These are phyloP conservation scores for Hydropsyche betteni DNA, from an alignment of 2,888 invertebrate genomes.

Conservation along the genomic window DNA sequence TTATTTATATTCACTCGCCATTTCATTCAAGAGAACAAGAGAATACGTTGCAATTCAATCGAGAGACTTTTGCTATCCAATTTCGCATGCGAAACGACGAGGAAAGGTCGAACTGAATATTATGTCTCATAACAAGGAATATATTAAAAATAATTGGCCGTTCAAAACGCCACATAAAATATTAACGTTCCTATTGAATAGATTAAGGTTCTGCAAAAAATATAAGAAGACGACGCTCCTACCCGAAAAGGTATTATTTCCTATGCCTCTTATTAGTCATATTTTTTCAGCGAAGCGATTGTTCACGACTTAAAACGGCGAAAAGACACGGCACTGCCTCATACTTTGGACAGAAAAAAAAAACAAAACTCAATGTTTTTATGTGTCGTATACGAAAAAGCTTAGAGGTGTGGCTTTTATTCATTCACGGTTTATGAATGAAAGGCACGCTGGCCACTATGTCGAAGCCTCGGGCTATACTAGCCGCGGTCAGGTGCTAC, in stretches of 20 bases:
- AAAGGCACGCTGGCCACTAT: slow-evolving; percentile 34
- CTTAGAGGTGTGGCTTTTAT: slow-evolving; percentile 37
- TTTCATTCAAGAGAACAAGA: slow-evolving; percentile 2
- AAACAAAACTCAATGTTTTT: slow-evolving; percentile 23
- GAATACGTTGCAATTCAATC: too few relatives aligned
- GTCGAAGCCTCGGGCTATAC: slow-evolving; percentile 14
- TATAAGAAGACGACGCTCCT: slow-evolving; percentile 3
- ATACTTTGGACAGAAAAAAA: slow-evolving; percentile 6
- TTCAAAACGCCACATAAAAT: not conserved
- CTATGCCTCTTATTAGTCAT: slow-evolving; percentile 25
- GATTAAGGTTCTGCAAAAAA: slow-evolving; percentile 7
- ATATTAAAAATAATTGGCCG: too few relatives aligned
- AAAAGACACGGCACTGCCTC: not conserved
- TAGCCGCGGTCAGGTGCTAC: not conserved
- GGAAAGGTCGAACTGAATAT: too few relatives aligned
- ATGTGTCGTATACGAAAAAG: slow-evolving; percentile 15
- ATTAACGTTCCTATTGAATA: slow-evolving; percentile 19
- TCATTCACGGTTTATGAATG: slow-evolving; percentile 38
- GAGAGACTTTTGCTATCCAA: too few relatives aligned
- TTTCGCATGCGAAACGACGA: too few relatives aligned
- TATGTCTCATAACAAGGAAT: too few relatives aligned
- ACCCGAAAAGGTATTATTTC: too few relatives aligned
- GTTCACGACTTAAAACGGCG: slow-evolving; percentile 20
- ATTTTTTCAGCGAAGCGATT: slow-evolving; percentile 36
- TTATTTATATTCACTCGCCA: slow-evolving; percentile 22